Base-by-base conservation (phyloP, 2,888 invertebrate genomes). In the Gerosis bhagava region DNA sequence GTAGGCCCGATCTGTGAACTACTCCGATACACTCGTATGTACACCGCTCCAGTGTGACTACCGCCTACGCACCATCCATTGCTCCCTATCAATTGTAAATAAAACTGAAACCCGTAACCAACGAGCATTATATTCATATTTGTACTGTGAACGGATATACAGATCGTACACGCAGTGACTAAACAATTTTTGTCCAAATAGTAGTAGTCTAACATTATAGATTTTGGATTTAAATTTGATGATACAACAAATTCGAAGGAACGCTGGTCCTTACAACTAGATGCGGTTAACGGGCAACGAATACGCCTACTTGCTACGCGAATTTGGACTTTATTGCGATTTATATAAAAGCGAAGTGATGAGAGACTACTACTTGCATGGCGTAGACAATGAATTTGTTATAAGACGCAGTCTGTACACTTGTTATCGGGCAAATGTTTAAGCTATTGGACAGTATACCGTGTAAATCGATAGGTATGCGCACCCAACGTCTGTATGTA, bases 1-100 rank as follows among this genome's bases (percentile, higher is more conserved):
- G 86, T 86, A 80, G 83, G 75, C 81, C 78, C 78, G 81, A 79
- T 81, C 84, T 77, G 72, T 74, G 74, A 69, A 73, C 76, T 72
- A 69, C 72, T 73, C 72, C 64, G 68, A 63, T 66, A 56, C 55
- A 63, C 63, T 66, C 72, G 72, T 68, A 75, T 70, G 70, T 60
- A 63, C 69, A 67, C 63, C 66, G 53, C 62, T 62, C 65, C 59
- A 53, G 40, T 70, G 72, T 69, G 56, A 46, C 49, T 51, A 45
- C 29, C 22, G 45, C 36, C 53, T 22, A 26, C 31, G 31, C 36
- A 42, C 52, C 61, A 41, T 51, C 50, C 53, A 54, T 56, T 54
- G 52, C 58, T 46, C 10, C 1, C 13, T 15, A 6, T 10, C 11
- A n/a, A 31, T 10, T 17, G 29, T 50, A 39, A 34, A 37, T 31